A percentile compares a stretch with the other conserved stretches of the same genome.
Conservation (phyloP, 2,797 vertebrate genomes). For the Hephaestus fuliginosus region DNA sequence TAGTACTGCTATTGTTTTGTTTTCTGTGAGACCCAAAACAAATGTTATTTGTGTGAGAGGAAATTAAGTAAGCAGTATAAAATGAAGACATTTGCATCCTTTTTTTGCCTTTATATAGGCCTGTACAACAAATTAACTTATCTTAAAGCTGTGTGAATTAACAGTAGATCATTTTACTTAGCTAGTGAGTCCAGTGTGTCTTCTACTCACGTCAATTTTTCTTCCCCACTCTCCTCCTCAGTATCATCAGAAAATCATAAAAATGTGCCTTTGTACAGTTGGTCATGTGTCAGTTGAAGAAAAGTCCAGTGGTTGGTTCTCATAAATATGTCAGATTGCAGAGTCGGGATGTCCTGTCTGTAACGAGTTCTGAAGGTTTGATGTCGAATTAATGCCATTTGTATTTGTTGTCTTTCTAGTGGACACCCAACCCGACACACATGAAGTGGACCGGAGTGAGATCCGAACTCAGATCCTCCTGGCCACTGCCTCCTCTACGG, state of each 20-base stretch:
- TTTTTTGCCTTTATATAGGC: not conserved
- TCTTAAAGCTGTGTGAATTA: not conserved
- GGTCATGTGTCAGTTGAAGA: not conserved
- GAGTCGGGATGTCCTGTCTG: not conserved
- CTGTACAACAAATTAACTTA: not conserved
- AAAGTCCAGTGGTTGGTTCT: not conserved
- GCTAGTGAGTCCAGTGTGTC: not conserved
- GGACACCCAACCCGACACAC: constrained; percentile 91
- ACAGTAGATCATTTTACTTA: not conserved
- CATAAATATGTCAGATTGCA: too few species aligned
- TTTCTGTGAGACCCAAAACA: not conserved
- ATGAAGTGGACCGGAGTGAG: constrained; percentile 90
- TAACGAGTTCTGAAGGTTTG: not conserved
- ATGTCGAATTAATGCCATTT: not conserved
- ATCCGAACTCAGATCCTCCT: constrained; percentile 93
- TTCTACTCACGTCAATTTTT: not conserved
- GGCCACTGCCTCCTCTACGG: constrained; percentile 87
- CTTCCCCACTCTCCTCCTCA: too few species aligned
- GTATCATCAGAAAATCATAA: not conserved
- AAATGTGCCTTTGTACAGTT: not conserved
- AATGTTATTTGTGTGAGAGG: not conserved
- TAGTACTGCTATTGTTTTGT: constrained; percentile 6
- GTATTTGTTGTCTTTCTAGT: constrained; percentile 75
- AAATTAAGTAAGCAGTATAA: not conserved
- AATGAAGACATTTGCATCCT: not conserved